Evolutionary conservation across 2,797 vertebrate genomes (phyloP).

Genomic region (Limnodromus scolopaceus): DNA sequence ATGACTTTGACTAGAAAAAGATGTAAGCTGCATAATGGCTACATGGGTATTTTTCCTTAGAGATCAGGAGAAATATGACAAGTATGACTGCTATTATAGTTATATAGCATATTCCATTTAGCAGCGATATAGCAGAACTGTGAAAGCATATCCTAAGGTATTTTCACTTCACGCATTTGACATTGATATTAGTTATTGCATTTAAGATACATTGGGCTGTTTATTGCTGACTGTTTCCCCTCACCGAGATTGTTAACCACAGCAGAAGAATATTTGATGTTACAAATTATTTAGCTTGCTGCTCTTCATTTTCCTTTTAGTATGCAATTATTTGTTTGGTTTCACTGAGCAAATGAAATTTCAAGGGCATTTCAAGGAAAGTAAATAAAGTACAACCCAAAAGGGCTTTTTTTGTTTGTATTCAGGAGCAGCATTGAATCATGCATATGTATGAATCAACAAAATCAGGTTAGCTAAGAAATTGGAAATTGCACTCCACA

Average conservation of each 20-base stretch:
- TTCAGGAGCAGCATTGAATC: conserved; percentile 75
- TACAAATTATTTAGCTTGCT: conserved; percentile 78
- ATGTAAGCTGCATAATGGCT: conserved; percentile 59
- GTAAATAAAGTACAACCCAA: conserved; percentile 77
- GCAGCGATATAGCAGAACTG: conserved; percentile 62
- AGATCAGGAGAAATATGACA: conserved; percentile 71
- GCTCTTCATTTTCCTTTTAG: conserved; percentile 75
- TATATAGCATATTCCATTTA: conserved; percentile 70
- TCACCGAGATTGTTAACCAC: conserved; percentile 71
- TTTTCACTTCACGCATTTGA: conserved; percentile 76
- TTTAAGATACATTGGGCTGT: conserved; percentile 75
- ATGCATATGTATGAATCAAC: conserved; percentile 86
- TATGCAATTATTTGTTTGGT: conserved; percentile 84
- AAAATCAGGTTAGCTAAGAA: conserved; percentile 83
- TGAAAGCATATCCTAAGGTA: conserved; percentile 73
- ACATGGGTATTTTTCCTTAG: conserved; percentile 59
- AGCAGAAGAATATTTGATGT: conserved; percentile 76
- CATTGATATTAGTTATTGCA: conserved; percentile 75
- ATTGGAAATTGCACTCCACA: conserved; percentile 79
- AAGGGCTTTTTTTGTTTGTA: conserved; percentile 66
- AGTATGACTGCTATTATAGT: conserved; percentile 67
- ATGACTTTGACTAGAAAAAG: conserved; percentile 57
- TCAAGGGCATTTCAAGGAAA: conserved; percentile 84
- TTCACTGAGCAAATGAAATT: conserved; percentile 81
- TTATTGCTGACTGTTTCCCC: conserved; percentile 69